Conservation (phyloP, 2,113 vertebrate species). For the Poeciliopsis retropinna region DNA sequence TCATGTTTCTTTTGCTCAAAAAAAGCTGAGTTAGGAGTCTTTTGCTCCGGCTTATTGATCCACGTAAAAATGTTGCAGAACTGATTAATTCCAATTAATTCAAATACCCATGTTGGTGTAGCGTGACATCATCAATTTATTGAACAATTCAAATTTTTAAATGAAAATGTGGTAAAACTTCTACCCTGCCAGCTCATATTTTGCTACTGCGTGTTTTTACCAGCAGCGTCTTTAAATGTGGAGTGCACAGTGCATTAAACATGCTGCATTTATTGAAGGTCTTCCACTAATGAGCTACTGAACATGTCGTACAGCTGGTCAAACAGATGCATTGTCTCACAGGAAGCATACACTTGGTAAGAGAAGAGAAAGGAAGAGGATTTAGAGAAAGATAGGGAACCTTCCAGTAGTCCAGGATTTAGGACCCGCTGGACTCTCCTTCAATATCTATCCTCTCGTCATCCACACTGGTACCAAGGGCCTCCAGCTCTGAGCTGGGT, state of each 20-base stretch:
- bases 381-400: slow-evolving; percentile 89
- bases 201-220: background rate
- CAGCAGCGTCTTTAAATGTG: background rate
- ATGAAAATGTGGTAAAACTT: too few relatives aligned
- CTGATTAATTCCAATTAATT: too few relatives aligned
- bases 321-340: slow-evolving; percentile 58
- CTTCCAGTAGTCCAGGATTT: slow-evolving; percentile 97
- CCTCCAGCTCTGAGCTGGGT: slow-evolving; percentile 95
- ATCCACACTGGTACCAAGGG: slow-evolving; percentile 94
- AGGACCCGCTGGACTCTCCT: slow-evolving; percentile 94
- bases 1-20: too few relatives aligned
- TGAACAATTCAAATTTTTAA: too few relatives aligned
- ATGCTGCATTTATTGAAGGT: slow-evolving; percentile 22
- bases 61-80: too few relatives aligned
- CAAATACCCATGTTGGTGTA: too few relatives aligned
- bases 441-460: slow-evolving; percentile 96
- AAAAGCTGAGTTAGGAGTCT: too few relatives aligned
- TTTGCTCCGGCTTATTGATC: too few relatives aligned
- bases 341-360: slow-evolving; percentile 69
- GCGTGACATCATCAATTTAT: too few relatives aligned
- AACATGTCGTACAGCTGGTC: slow-evolving; percentile 50
- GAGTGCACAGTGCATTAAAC: slow-evolving; percentile 6
- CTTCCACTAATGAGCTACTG: slow-evolving; percentile 28
- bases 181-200: too few relatives aligned
- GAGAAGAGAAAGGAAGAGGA: slow-evolving; percentile 62